Base-by-base conservation (phyloP, 2,113 vertebrate genomes). In the Agapornis roseicollis region DNA sequence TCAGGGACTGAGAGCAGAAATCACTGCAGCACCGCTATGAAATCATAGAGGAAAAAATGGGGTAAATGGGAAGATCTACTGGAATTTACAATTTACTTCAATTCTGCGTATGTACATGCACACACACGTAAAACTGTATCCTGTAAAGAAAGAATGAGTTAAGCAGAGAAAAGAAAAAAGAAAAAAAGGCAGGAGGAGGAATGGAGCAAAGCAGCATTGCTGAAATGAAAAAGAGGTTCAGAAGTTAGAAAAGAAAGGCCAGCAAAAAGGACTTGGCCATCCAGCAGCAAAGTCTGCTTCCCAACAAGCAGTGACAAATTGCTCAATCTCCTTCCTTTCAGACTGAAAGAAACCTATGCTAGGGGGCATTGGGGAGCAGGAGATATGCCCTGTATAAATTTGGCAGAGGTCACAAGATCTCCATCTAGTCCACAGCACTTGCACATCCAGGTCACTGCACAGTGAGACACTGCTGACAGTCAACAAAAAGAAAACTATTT, bases 401-500 rank as follows among this genome's bases (percentile, higher is more conserved):
- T 79, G 61, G 22, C 61, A 85, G 58, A 72, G 76, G 74, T n/a
- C 74, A 85, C 47, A 55, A 47, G 70, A 60, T 68, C 50, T 81
- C 50, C 14, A 24, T 81, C 50, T 16, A 29, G 88, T 28, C 47
- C 44, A 18, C 44, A 65, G 58, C 79, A 77, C 47, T 85, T 52
- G 52, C 78, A 69, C 47, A 69, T 68, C 81, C 85, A 91, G 78
- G 47, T 79, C 92, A 85, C 92, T 47, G 42, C 50, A 46, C 69
- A 78, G 42, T 35, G 78, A 74, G 69, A 87, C 25, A 33, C 24
- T 5, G 11, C 27, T 87, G 86, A 76, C 84, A 71, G 56, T 31
- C 93, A 85, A 39, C 66, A 52, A 66, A 72, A 90, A 92, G 77
- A 71, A 68, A 80, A 72, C 47, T 50, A 74, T 92, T 97, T 94